phyloP scores from a whole-genome alignment of 2,888 invertebrate genomes.

The Stenurella melanura region DNA sequence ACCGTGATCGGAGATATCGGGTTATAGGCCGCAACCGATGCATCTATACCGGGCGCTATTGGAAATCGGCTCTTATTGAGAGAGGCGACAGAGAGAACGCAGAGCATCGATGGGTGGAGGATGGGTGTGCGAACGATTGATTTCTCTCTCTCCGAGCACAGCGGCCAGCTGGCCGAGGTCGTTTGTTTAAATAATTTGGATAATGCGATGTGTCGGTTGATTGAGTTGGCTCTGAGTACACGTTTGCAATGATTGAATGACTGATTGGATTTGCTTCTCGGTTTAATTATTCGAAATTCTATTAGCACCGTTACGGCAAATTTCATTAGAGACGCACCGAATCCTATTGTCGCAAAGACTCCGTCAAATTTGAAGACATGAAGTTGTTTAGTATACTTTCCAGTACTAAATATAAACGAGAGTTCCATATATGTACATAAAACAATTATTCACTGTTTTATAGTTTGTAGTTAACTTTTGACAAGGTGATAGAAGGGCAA shows the following conservation, averaged over 20 bases:
- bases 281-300: neutral
- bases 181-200: slow-evolving; percentile 37
- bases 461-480: too few species aligned
- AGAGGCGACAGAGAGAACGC: slow-evolving; percentile 41
- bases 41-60: slow-evolving; percentile 63
- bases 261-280: neutral
- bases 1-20: slow-evolving; percentile 68
- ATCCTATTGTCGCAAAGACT: neutral
- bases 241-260: neutral
- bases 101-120: slow-evolving; percentile 41
- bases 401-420: too few species aligned
- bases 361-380: too few species aligned
- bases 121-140: slow-evolving; percentile 53
- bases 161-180: slow-evolving; percentile 10
- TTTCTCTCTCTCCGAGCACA: slow-evolving; percentile 45
- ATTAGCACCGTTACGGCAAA: neutral
- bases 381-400: too few species aligned
- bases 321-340: neutral
- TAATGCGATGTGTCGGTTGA: neutral
- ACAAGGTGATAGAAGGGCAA: too few species aligned
- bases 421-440: too few species aligned
- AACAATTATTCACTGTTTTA: too few species aligned
- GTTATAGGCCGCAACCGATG: slow-evolving; percentile 67
- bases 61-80: slow-evolving; percentile 58
- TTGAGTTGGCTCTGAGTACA: neutral